Conservation (phyloP, 2,888 invertebrate genomes). For the Cylindroiulus punctatus region DNA sequence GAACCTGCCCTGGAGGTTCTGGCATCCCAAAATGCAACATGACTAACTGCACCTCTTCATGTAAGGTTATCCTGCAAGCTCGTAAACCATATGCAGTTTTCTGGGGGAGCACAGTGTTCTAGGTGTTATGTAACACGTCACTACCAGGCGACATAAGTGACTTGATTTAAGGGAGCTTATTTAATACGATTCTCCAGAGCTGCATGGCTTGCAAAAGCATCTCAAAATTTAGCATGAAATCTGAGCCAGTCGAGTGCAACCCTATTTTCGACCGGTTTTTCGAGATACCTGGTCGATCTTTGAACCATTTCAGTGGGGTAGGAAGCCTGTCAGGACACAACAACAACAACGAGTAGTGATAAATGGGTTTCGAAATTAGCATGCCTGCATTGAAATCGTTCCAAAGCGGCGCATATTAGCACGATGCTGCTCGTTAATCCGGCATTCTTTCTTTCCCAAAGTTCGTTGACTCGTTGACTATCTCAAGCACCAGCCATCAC, state of each 20-base stretch:
- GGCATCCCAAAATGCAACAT: too few relatives aligned
- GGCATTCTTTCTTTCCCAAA: background rate
- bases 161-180: too few relatives aligned
- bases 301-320: background rate
- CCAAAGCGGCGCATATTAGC: background rate
- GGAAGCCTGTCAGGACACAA: background rate
- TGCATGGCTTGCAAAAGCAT: too few relatives aligned
- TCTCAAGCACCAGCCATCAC: background rate
- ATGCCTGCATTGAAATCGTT: background rate
- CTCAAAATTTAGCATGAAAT: too few relatives aligned
- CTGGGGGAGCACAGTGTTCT: too few relatives aligned
- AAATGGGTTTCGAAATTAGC: slow-evolving; percentile 4
- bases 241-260: background rate
- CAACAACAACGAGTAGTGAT: background rate
- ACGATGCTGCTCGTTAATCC: background rate
- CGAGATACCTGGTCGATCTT: background rate
- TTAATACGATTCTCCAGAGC: too few relatives aligned
- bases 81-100: too few relatives aligned
- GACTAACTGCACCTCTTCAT: too few relatives aligned
- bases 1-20: too few relatives aligned
- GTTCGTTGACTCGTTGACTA: background rate
- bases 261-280: slow-evolving; percentile 20
- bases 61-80: too few relatives aligned
- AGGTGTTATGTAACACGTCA: too few relatives aligned
- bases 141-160: too few relatives aligned